Evolutionary conservation across 2,113 vertebrate genomes (phyloP), one percentile per base, ranked within the genome.

Genomic region (Rhinolophus sinicus): DNA sequence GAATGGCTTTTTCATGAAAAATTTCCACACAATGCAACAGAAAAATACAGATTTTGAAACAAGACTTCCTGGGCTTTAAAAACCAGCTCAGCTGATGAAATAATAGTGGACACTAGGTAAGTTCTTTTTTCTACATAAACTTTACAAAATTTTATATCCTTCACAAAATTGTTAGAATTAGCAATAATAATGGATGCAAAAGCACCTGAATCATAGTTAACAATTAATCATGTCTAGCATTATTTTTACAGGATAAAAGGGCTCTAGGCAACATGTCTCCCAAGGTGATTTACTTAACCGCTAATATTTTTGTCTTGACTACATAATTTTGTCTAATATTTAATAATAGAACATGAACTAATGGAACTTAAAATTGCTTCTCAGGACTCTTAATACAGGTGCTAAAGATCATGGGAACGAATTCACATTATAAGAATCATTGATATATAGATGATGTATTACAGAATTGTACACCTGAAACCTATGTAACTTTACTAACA

Each of bases 221-320:
- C 12, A 94, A 88, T 70, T 81, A 90, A 28, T n/a, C 13, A 65
- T 54, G 7, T 44, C 58, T 82, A 38, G 6, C 30, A 69, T 65
- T 90, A 96, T 86, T 93, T 95, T 28, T 77, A 62, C 0, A 65
- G n/a, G 40, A 30, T 50, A 70, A 94, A 94, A 58, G 35, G 82
- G 16, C 52, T 64, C 7, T 70, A 69, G 52, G 1, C 0, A 56
- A 12, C 26, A 30, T 69, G 18, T 38, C 22, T 86, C 22, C 52
- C 21, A 89, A 5, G 28, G 4, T 64, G 38, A 69, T 54, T 10
- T 84, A 84, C 30, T 70, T 65, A 80, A 47, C 24, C 19, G 72
- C 33, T 87, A 88, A n/a, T 76, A 80, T 58, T 91, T 88, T 56
- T 91, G 26, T 26, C 40, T 88, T 69, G 11, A 56, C 24, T 35